Base-by-base conservation (phyloP, 2,888 invertebrate species). In the Dicycla oo region DNA sequence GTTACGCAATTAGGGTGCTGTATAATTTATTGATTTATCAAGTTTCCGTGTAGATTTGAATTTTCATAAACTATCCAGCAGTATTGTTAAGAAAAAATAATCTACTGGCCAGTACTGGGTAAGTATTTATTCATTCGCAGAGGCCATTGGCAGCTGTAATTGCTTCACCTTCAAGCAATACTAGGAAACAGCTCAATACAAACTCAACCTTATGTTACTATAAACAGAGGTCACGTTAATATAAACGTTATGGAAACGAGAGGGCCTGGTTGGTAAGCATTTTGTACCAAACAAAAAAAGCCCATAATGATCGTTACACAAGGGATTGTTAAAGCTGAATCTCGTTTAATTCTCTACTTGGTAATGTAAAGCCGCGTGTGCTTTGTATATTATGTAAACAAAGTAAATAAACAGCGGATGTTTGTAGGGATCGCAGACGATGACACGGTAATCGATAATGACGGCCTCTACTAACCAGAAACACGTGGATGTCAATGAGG, bases 371-470 rank as follows among this genome's bases (percentile, higher is more conserved):
- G 54, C 57, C 45, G 45, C 60, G 51, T 63, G 40, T 72, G 45
- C 4, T 62, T 65, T 66, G 58, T 73, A 49, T 49, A 72, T 61
- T 61, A 70, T 64, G 78, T 76, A 78, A 83, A 81, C 68, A 77
- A 77, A 71, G 53, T 64, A n/a, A 43, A 73, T 75, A 75, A 85
- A 84, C 68, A 76, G 71, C 69, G 75, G 69, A 71, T 83, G 77
- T 85, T 82, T 84, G 71, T 63, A 43, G 51, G 63, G 56, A 61
- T 54, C 34, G 65, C 61, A 62, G 40, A 63, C 64, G 43, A 61
- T 43, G 47, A 69, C n/a, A n/a, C n/a, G n/a, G n/a, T n/a, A n/a
- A n/a, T n/a, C n/a, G n/a, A n/a, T n/a, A n/a, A n/a, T 34, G 60
- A 40, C 40, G 64, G 51, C 64, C 53, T 61, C 47, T 23, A 15